phyloP scores from a whole-genome alignment of 2,113 vertebrate genomes.

The Siniperca knerii region DNA sequence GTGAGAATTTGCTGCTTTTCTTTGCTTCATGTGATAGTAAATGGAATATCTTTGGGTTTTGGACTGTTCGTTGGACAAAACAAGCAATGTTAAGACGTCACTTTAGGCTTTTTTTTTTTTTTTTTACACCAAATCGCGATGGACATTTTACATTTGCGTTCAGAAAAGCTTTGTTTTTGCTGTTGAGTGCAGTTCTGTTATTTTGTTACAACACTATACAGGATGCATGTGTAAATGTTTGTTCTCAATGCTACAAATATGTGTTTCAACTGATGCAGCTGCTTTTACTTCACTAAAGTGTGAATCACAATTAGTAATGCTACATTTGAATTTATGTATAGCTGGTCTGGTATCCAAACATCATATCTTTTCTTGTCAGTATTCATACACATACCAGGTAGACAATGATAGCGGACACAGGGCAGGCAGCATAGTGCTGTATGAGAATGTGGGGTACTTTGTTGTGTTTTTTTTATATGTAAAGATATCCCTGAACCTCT shows the following conservation, averaged over 20 bases:
- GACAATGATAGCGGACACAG: background rate
- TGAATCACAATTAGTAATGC: slow-evolving; percentile 16
- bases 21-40: background rate
- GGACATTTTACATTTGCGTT: background rate
- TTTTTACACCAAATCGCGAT: background rate
- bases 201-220: background rate
- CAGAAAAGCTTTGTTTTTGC: background rate
- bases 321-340: slow-evolving; percentile 20
- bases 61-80: background rate
- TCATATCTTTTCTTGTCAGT: background rate
- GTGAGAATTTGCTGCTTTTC: background rate
- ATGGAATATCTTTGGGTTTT: background rate
- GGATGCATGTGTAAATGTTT: slow-evolving; percentile 6
- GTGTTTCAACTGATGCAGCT: slow-evolving; percentile 16
- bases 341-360: slow-evolving; percentile 12
- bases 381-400: background rate
- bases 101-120: too few relatives aligned
- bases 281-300: background rate
- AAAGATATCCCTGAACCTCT: slow-evolving; percentile 6
- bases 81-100: background rate
- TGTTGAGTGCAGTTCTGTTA: background rate
- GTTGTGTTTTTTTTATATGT: slow-evolving; percentile 5
- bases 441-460: slow-evolving; percentile 9
- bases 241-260: slow-evolving; percentile 10
- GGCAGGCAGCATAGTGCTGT: background rate